phyloP scores from a whole-genome alignment of 1,140 invertebrate genomes.

The Fopius arisanus region DNA sequence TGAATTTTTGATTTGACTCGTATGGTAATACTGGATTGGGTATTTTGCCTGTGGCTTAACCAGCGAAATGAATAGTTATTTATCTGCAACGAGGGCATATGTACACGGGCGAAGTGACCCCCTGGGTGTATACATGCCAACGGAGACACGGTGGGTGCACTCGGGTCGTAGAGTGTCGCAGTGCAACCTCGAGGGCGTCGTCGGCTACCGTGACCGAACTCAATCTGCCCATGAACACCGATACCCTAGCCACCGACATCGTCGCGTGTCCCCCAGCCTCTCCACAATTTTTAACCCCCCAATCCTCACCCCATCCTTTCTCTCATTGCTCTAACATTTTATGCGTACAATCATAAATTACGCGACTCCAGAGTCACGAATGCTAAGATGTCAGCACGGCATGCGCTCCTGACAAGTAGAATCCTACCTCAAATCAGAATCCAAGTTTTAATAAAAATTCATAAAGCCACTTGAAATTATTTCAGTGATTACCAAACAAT shows the following conservation, averaged over 20 bases:
- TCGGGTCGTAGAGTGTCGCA: conserved; percentile 35
- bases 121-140: conserved; percentile 37
- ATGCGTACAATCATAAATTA: conserved; percentile 25
- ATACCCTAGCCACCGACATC: conserved; percentile 36
- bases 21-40: no score
- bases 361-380: conserved; percentile 18
- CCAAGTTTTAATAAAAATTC: no score
- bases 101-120: neutral
- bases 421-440: no score
- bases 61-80: neutral
- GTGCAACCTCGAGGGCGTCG: conserved; percentile 50
- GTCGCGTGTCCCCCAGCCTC: conserved; percentile 21
- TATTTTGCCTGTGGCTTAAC: no score
- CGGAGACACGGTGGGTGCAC: conserved; percentile 61
- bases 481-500: no score
- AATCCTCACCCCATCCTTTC: neutral
- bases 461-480: no score
- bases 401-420: conserved; percentile 7
- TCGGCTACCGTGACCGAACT: conserved; percentile 58
- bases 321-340: neutral
- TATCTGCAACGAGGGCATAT: neutral
- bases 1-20: no score
- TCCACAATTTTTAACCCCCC: neutral
- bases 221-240: conserved; percentile 51
- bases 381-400: conserved; percentile 22